Evolutionary conservation across 2,797 vertebrate species (phyloP).

Genomic region (Tragopan temminckii): DNA sequence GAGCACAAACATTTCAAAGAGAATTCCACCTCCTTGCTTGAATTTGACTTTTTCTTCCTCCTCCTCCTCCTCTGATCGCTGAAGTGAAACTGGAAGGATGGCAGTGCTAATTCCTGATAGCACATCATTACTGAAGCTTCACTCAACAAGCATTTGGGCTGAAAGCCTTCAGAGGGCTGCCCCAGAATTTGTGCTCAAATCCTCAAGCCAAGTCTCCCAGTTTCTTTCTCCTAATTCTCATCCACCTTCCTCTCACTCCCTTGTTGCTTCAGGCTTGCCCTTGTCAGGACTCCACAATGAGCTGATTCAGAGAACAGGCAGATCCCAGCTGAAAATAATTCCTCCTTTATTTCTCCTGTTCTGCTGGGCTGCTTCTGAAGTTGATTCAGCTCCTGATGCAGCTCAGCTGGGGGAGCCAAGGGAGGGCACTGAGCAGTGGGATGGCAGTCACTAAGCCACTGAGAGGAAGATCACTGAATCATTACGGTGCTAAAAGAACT

Average conservation of each 20-base stretch:
- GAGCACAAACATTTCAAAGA: neutral
- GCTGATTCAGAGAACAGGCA: neutral
- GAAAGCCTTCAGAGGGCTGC: neutral
- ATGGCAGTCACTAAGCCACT: neutral
- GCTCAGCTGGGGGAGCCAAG: neutral
- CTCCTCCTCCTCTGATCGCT: neutral
- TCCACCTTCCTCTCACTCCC: neutral
- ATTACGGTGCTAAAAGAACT: too few relatives aligned
- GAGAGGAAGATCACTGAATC: too few relatives aligned
- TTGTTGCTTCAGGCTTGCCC: neutral
- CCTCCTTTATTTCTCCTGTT: slow-evolving; percentile 6
- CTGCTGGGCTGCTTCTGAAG: slow-evolving; percentile 12
- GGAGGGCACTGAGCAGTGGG: neutral
- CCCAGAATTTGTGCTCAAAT: neutral
- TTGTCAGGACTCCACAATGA: fast-evolving
- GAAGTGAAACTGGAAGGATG: neutral
- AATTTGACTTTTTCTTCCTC: neutral
- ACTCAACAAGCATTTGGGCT: neutral
- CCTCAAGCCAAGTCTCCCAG: neutral
- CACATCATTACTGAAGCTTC: neutral
- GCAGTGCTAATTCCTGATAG: neutral
- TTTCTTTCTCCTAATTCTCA: neutral
- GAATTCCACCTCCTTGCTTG: slow-evolving; percentile 1
- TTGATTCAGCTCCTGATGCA: neutral
- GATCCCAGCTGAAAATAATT: slow-evolving; percentile 23